Conservation (phyloP, 2,888 invertebrate species). For the Hypercompe scribonia region DNA sequence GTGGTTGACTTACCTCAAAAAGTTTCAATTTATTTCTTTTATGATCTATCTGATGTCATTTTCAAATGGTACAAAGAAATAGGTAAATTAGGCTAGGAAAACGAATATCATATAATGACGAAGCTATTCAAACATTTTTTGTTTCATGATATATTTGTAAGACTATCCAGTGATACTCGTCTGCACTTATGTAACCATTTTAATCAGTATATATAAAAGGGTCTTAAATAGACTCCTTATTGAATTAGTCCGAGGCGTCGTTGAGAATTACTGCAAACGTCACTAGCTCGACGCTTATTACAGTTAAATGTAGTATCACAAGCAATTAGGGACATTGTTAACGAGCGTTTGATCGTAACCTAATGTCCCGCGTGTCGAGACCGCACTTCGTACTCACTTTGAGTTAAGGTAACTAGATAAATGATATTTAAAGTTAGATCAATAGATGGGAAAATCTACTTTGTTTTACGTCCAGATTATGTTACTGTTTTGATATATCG, state of each 20-base stretch:
- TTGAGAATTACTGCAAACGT: slow-evolving; percentile 5
- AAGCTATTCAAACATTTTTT: no score
- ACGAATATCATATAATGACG: no score
- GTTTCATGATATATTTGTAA: no score
- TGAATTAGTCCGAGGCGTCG: background rate
- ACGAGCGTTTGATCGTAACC: slow-evolving; percentile 73
- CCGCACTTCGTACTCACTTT: slow-evolving; percentile 37
- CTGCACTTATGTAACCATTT: background rate
- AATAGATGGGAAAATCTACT: background rate
- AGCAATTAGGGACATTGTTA: slow-evolving; percentile 58
- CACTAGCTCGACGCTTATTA: slow-evolving; percentile 4
- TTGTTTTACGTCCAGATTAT: background rate
- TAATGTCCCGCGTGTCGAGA: slow-evolving; percentile 57
- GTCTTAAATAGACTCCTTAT: background rate
- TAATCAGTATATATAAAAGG: background rate
- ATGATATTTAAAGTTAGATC: background rate
- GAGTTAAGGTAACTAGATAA: slow-evolving; percentile 1
- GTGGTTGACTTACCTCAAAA: no score
- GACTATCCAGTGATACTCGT: no score
- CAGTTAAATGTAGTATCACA: slow-evolving; percentile 13
- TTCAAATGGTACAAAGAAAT: background rate
- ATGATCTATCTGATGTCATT: no score
- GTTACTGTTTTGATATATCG: background rate
- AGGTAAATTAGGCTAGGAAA: background rate
- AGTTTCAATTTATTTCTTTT: no score